phyloP scores from a whole-genome alignment of 2,888 invertebrate genomes.

The Patella ulyssiponensis region DNA sequence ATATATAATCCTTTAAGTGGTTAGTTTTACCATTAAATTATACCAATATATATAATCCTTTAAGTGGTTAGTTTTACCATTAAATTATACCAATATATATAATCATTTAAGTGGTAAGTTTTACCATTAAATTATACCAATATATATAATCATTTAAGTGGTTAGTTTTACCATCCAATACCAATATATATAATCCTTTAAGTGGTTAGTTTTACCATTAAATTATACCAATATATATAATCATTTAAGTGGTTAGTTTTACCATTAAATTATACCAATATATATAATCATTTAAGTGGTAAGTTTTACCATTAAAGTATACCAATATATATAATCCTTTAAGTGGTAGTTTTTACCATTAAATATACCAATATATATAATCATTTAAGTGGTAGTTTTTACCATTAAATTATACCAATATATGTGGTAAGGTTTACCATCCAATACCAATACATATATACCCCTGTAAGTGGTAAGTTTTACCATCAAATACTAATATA shows the following conservation, averaged over 20 bases:
- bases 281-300: too few species aligned
- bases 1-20: not conserved
- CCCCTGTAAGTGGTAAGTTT: not conserved
- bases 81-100: too few species aligned
- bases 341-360: not conserved
- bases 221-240: not conserved
- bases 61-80: too few species aligned
- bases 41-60: too few species aligned
- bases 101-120: too few species aligned
- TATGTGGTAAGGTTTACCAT: not conserved
- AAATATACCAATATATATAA: too few species aligned
- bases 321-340: not conserved
- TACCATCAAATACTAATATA: too few species aligned
- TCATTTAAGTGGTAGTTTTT: not conserved
- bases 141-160: not conserved
- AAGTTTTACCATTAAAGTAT: not conserved
- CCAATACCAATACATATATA: not conserved
- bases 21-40: too few species aligned
- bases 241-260: too few species aligned
- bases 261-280: not conserved
- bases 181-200: conserved; percentile 5
- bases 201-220: not conserved
- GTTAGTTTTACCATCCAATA: not conserved
- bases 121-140: not conserved
- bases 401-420: not conserved